Percentiles rank a stretch among this genome's conserved stretches.
Evolutionary conservation across 1,140 invertebrate species (phyloP).

Genomic region (Andricus grossulariae): DNA sequence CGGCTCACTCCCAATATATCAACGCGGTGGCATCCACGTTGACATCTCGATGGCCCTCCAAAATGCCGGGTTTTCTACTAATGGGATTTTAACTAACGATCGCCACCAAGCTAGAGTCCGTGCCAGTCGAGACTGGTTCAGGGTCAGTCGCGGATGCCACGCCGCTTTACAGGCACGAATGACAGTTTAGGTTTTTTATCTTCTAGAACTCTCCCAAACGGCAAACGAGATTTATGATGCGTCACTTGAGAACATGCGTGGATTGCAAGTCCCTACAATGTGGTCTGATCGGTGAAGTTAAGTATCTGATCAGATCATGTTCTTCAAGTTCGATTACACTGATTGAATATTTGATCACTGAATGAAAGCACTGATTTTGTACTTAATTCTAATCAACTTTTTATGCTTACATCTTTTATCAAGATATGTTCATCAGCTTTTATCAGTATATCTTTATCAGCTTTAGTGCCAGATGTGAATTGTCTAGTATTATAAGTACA

Average conservation of each 20-base stretch:
- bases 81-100: conserved; percentile 73
- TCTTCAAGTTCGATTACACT: conserved; percentile 1
- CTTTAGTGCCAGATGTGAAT: too few species aligned
- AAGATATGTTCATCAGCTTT: too few species aligned
- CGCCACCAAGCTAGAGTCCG: conserved; percentile 35
- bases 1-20: conserved; percentile 69
- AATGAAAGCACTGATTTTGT: not conserved
- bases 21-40: conserved; percentile 60
- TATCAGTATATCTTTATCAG: too few species aligned
- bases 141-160: conserved; percentile 33
- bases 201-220: conserved; percentile 8
- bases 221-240: conserved; percentile 9
- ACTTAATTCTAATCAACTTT: too few species aligned
- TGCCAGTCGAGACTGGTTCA: conserved; percentile 50
- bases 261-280: not conserved
- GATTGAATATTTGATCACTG: not conserved
- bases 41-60: conserved; percentile 63
- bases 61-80: conserved; percentile 66
- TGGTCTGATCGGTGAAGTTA: not conserved
- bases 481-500: too few species aligned
- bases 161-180: conserved; percentile 28
- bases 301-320: not conserved
- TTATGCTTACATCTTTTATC: too few species aligned
- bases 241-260: conserved; percentile 11
- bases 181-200: conserved; percentile 30